phyloP scores from a whole-genome alignment of 2,113 vertebrate species.

The Cricetomys ansorgei region DNA sequence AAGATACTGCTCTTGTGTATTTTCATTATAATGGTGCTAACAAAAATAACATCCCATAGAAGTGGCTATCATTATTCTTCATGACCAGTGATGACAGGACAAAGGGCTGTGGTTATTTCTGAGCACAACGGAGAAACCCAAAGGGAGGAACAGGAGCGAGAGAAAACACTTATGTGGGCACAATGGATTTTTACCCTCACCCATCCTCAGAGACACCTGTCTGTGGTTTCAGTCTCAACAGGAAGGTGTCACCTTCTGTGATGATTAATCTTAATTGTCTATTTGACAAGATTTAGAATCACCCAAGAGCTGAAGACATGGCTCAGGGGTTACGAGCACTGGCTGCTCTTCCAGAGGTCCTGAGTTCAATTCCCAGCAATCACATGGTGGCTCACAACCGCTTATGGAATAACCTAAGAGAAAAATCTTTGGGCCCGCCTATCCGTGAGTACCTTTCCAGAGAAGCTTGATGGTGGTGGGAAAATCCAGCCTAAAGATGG shows the following conservation, averaged over 20 bases:
- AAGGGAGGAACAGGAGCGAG: neutral
- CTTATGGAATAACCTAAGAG: no score
- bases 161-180: neutral
- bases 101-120: neutral
- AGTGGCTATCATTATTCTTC: neutral
- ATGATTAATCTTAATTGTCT: neutral
- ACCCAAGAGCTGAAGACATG: no score
- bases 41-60: neutral
- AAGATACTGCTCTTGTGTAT: neutral
- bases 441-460: neutral
- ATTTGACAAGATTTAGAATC: neutral
- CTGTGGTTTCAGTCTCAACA: neutral
- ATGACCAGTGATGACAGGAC: neutral
- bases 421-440: no score
- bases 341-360: no score
- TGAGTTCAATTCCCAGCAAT: no score
- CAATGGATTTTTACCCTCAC: neutral
- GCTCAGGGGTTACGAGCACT: no score
- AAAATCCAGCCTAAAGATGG: neutral
- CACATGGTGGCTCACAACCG: no score
- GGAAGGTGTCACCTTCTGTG: neutral
- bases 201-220: neutral
- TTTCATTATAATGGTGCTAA: slow-evolving; percentile 1
- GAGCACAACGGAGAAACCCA: neutral
- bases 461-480: neutral